Evolutionary conservation across 2,113 vertebrate genomes (phyloP), one percentile per base, ranked within the genome.

Genomic region (Pao palembangensis): DNA sequence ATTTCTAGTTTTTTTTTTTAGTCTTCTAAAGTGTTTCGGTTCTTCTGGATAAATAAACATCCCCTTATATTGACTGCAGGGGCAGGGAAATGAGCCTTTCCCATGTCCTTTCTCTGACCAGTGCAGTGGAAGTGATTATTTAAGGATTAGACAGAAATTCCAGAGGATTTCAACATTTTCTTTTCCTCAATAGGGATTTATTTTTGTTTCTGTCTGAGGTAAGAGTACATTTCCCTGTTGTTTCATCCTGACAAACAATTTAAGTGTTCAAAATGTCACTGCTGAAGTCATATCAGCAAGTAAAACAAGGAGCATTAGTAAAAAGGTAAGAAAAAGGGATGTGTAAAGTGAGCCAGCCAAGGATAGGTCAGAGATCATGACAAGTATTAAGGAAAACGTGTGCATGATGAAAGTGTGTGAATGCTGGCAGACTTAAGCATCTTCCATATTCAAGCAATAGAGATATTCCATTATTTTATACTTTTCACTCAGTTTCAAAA

Each of bases 121-220:
- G n/a, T 13, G 21, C 8, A 4, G 38, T n/a, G 18, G 3, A 63
- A 1, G 18, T 2, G 52, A 72, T 74, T 65, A 73, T 61, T 66
- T 18, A 21, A 12, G 66, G 75, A 82, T 84, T 69, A 80, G 15
- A 18, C 2, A 0, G 19, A 44, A 21, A 55, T 73, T 58, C 61
- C 17, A 47, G 13, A 61, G 53, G n/a, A 51, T 69, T 17, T 0
- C 7, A 31, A 2, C 21, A 7, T 34, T 67, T 11, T 38, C 34
- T 38, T 38, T 38, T 38, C 34, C 34, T 1, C 28, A 6, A 6
- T 31, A 31, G 3, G 6, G 28, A 6, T 31, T 31, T 31, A 23
- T 23, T 23, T 23, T 23, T 23, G 2, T 31, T 31, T 6, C 28
- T 31, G 28, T 31, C 28, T 31, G 28, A 31, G 21, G 21, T 23